Conservation (phyloP, 2,113 vertebrate genomes). For the Pangasianodon gigas region DNA sequence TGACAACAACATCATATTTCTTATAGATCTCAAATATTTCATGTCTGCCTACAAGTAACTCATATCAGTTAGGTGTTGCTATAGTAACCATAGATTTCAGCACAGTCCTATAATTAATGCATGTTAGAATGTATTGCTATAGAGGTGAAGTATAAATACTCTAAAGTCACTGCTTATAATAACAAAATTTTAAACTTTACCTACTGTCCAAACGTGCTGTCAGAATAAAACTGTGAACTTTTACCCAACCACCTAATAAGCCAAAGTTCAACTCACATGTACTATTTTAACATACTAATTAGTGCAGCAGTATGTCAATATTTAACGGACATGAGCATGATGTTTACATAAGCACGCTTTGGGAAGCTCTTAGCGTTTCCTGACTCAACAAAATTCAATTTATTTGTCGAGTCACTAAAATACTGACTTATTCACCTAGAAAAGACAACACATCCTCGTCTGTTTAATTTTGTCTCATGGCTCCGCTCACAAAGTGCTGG, state of each 20-base stretch:
- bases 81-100: neutral
- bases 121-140: neutral
- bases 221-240: neutral
- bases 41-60: neutral
- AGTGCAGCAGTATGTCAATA: neutral
- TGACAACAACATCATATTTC: neutral
- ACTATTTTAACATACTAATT: neutral
- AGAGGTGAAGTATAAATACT: neutral
- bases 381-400: neutral
- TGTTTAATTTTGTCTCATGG: neutral
- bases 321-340: neutral
- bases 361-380: neutral
- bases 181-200: slow-evolving; percentile 18
- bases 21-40: neutral
- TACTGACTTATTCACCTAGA: neutral
- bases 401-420: neutral
- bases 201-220: slow-evolving; percentile 21
- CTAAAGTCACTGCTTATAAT: neutral
- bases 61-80: neutral
- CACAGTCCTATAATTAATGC: too few relatives aligned
- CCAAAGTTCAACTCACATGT: neutral
- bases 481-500: too few relatives aligned
- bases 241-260: neutral
- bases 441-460: fast-evolving
- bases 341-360: too few relatives aligned